Evolutionary conservation across 2,113 vertebrate genomes (phyloP).

Genomic region (Dromiciops gliroides): DNA sequence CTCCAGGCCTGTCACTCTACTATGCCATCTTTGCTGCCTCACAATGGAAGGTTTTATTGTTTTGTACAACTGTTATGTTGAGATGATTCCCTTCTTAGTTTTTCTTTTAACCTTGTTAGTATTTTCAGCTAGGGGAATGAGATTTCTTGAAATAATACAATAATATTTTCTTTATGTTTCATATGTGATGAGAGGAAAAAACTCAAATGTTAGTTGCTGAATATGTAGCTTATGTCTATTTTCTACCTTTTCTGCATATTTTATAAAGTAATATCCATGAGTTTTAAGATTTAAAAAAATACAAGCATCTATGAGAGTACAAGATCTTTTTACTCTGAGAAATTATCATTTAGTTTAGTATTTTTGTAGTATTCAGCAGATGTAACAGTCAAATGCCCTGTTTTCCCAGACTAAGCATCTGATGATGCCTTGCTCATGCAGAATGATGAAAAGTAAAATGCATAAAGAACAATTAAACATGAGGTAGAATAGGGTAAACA

Average conservation of each 20-base stretch:
- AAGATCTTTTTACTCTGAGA: conserved; percentile 33
- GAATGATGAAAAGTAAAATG: conserved; percentile 12
- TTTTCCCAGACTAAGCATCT: conserved; percentile 7
- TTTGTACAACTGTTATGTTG: background rate
- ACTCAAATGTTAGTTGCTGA: background rate
- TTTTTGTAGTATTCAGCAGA: background rate
- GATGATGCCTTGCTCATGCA: background rate
- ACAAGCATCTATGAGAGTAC: background rate
- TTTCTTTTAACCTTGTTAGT: conserved; percentile 2
- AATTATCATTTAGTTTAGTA: conserved; percentile 46
- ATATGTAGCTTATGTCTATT: background rate
- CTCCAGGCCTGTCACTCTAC: background rate
- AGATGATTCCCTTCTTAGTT: background rate
- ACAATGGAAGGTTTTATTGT: background rate
- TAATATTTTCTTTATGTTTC: background rate
- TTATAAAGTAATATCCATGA: background rate
- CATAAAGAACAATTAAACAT: conserved; percentile 40
- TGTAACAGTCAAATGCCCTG: conserved; percentile 16
- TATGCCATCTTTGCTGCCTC: background rate
- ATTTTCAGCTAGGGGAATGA: background rate
- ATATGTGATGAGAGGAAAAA: background rate
- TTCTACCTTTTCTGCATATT: background rate
- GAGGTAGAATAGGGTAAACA: background rate
- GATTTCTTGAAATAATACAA: conserved; percentile 4
- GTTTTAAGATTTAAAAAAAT: background rate